These are phyloP conservation scores for Cyphomyrmex costatus DNA, from an alignment of 1,140 invertebrate genomes.

Conservation along the genomic window DNA sequence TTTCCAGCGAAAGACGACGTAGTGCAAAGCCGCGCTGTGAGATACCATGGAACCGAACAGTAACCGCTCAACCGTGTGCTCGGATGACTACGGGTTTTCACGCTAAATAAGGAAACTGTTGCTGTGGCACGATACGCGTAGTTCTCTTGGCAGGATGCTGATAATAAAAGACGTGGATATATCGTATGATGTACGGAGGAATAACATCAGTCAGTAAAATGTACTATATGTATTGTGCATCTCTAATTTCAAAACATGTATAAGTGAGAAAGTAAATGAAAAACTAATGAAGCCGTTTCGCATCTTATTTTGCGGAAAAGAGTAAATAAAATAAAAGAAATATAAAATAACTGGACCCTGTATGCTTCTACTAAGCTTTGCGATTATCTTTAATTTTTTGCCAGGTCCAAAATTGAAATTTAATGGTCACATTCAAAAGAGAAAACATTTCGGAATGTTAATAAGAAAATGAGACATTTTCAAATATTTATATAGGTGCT, in stretches of 20 bases:
- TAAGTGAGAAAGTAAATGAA: neutral
- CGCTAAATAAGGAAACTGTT: constrained; percentile 70
- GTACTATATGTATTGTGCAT: neutral
- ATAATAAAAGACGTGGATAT: constrained; percentile 31
- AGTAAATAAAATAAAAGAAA: neutral
- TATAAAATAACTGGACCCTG: no score
- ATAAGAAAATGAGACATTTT: no score
- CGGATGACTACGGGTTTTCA: constrained; percentile 74
- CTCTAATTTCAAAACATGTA: neutral
- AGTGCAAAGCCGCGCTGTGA: constrained; percentile 67
- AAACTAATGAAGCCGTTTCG: neutral
- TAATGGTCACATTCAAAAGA: no score
- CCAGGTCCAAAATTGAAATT: no score
- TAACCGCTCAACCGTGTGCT: constrained; percentile 73
- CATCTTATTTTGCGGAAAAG: neutral
- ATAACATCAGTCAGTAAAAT: neutral
- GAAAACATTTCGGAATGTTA: no score
- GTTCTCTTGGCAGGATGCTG: constrained; percentile 28
- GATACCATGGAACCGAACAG: constrained; percentile 70
- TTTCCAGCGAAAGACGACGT: constrained; percentile 67
- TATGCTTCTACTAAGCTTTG: no score
- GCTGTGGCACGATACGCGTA: constrained; percentile 40
- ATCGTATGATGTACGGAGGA: neutral
- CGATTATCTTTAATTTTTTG: no score
- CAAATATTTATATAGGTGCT: no score